Evolutionary conservation across 1,140 invertebrate genomes (phyloP), one percentile per base, ranked within the genome.

Genomic region (Chelonus insularis): DNA sequence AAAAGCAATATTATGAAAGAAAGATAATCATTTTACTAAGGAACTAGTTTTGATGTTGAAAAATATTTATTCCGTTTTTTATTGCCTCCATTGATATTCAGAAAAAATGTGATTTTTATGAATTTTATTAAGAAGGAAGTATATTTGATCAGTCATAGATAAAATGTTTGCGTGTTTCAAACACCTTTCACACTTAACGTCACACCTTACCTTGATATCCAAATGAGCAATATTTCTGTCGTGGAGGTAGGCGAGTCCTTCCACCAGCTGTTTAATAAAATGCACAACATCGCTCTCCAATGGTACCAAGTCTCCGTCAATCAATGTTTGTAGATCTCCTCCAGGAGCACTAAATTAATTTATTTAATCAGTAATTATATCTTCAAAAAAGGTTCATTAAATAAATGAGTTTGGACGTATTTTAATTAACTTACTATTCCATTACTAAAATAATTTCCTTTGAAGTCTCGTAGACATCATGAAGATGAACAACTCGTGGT

Each of bases 201-300:
- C 62, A 71, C 68, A 76, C 70, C 50, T 81, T 82, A 91, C 90
- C 88, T 92, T 91, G 68, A 92, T 87, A 76, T 91, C 90, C 68
- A 92, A 84, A 82, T 92, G 90, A 63, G 88, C 90, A 70, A 92
- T 91, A 76, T 89, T 88, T 74, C 84, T 84, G 43, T 86, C 84
- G 79, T 92, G 90, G 62, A 92, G 83, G 77, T 88, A 91, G 57
- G 81, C 81, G 14, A 92, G 80, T 59, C 87, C 90, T 76, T 89
- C 86, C 45, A 91, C 81, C 57, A 91, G 86, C 74, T 91, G 89
- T 66, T 83, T 82, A 67, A 91, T 83, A 68, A 90, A 84, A 74
- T 88, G 87, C 20, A 86, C 81, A 25, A 87, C 87, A 72, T 89
- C 85, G 61, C 81, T 77, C 77, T 92, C 90, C 63, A 86, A 84